Evolutionary conservation across 2,113 vertebrate genomes (phyloP).

Genomic region (Hippocampus mohnikei): DNA sequence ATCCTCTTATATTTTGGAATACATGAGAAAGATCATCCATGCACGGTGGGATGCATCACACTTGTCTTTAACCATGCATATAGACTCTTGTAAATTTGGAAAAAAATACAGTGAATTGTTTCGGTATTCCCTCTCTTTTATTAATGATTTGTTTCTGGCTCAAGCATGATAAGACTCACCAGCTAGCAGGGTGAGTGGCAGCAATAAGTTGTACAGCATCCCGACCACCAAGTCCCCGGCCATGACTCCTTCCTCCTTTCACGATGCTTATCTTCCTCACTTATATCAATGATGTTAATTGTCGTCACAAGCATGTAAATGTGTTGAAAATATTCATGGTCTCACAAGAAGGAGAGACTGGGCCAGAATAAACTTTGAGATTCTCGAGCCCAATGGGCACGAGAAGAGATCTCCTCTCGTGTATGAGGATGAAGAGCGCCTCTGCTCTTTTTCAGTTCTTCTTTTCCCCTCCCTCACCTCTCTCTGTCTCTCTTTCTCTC

Average conservation of each 20-base stretch:
- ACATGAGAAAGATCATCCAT: too few relatives aligned
- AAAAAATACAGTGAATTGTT: not conserved
- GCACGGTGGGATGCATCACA: too few relatives aligned
- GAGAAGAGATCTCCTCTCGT: not conserved
- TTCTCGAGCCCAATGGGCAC: slow-evolving; percentile 1
- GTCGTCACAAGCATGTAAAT: slow-evolving; percentile 5
- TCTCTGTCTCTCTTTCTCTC: not conserved
- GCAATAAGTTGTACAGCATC: slow-evolving; percentile 65
- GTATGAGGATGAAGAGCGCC: slow-evolving; percentile 27
- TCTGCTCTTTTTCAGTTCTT: slow-evolving; percentile 39
- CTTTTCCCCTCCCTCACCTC: slow-evolving; percentile 46
- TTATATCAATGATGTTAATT: not conserved
- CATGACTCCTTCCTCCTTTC: slow-evolving; percentile 36
- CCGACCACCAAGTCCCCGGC: slow-evolving; percentile 57
- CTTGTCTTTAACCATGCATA: too few relatives aligned
- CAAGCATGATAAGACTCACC: slow-evolving; percentile 56
- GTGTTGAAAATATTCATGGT: slow-evolving; percentile 1
- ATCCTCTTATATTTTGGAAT: too few relatives aligned
- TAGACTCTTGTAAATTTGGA: not conserved
- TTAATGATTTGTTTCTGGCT: not conserved
- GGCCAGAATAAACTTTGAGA: not conserved
- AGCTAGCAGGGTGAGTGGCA: slow-evolving; percentile 62
- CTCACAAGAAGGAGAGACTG: slow-evolving; percentile 10
- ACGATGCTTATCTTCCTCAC: slow-evolving; percentile 4
- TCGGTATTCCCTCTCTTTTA: not conserved